A percentile compares a stretch with the other conserved stretches of the same genome.
Conservation (phyloP, 2,797 vertebrate genomes). For the Limnodromus scolopaceus region DNA sequence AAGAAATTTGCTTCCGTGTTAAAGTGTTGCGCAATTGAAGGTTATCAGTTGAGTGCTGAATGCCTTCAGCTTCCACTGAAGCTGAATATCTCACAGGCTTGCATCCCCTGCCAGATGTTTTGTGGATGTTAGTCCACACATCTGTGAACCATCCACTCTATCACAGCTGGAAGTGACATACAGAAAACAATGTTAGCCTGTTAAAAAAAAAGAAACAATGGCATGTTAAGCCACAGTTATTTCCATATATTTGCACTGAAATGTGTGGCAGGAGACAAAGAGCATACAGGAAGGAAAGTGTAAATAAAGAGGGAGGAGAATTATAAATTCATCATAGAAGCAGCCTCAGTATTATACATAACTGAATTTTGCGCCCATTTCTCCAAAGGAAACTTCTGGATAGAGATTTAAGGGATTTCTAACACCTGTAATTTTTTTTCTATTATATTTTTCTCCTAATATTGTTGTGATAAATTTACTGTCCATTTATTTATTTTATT, state of each 20-base stretch:
- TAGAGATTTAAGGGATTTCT: background rate
- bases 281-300: background rate
- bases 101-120: background rate
- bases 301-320: background rate
- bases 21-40: background rate
- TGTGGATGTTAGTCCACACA: background rate
- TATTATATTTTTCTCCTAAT: background rate
- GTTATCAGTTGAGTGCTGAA: background rate
- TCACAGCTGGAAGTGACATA: background rate
- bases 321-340: background rate
- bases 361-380: background rate
- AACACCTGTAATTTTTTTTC: background rate
- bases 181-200: background rate
- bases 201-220: background rate
- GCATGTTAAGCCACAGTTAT: fast-evolving
- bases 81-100: background rate
- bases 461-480: background rate
- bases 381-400: background rate
- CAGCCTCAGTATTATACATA: background rate
- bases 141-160: background rate
- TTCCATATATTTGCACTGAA: background rate
- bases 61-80: background rate
- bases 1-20: background rate
- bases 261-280: background rate
- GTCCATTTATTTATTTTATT: background rate